Conservation (phyloP, 2,113 vertebrate genomes). For the Acinonyx jubatus region DNA sequence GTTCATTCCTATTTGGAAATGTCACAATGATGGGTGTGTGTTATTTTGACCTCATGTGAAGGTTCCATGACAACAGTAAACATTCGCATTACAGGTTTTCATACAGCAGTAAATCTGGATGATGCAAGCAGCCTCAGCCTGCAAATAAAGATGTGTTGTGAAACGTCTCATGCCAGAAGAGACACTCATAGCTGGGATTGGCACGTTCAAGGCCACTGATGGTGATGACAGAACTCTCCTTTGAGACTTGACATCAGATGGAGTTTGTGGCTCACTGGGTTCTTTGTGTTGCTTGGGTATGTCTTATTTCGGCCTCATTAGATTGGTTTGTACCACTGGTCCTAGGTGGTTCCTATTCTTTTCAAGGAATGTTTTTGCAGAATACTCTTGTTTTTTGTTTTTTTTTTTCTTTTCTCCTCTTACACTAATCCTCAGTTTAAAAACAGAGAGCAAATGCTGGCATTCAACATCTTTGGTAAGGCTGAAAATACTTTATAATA, state of each 20-base stretch:
- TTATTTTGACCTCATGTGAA: conserved; percentile 32
- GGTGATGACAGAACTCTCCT: not conserved
- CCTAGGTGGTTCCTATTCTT: not conserved
- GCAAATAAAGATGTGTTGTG: not conserved
- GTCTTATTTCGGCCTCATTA: not conserved
- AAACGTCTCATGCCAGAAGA: conserved; percentile 33
- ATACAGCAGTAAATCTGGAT: conserved; percentile 50
- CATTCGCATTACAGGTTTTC: conserved; percentile 38
- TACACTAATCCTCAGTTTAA: not conserved
- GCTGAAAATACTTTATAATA: not conserved
- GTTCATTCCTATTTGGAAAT: not conserved
- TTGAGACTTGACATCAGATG: not conserved
- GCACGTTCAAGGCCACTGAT: not conserved
- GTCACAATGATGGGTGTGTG: conserved; percentile 51
- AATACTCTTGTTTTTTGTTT: not conserved
- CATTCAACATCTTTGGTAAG: not conserved
- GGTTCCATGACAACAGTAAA: conserved; percentile 64
- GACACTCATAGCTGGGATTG: not conserved
- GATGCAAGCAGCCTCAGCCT: not conserved
- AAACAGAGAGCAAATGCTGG: not conserved
- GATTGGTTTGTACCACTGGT: not conserved
- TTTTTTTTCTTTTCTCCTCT: not conserved
- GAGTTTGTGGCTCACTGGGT: not conserved
- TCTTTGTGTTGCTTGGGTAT: not conserved
- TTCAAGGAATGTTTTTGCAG: not conserved